Base-by-base conservation (phyloP, 2,113 vertebrate species). In the Saccopteryx bilineata region DNA sequence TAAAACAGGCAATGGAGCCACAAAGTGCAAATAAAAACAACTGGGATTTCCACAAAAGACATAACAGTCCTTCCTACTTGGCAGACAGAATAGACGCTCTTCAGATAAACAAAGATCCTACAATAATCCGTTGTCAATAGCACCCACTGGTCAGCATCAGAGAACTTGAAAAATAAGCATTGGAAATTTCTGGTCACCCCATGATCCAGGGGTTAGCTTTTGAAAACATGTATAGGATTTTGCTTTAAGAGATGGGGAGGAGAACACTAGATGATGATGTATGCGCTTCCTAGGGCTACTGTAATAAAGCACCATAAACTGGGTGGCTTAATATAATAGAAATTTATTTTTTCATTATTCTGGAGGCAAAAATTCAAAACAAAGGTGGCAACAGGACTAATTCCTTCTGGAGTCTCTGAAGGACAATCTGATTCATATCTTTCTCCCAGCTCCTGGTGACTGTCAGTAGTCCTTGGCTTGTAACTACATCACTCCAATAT, bases 101-200 rank as follows among this genome's bases (percentile, higher is more conserved):
- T 95, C 69, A 81, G 89, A 94, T 76, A 95, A 97, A 92, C 85
- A 88, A 91, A 87, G 24, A 81, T 91, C 31, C 26, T 93, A 26
- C 1, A 83, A 79, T 95, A 79, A 72, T n/a, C 94, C 31, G 18
- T 93, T 79, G 63, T 96, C 83, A 87, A 54, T 91, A 65, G 50
- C 12, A 88, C 65, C 72, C 78, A 83, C 65, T 84, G 52, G 84
- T 50, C 46, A 87, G 48, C 2, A 26, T 24, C 48, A 93, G 68
- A 86, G 31, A 58, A 50, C 4, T 8, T 89, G 63, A 89, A 86
- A 95, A 94, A 69, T 28, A 93, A 93, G 31, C 71, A 48, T 7
- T 69, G 9, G 79, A 33, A 48, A 50, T 75, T 60, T 89, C 58
- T 33, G 24, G 80, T 39, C 63, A 17, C 19, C 31, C 7, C 11